Evolutionary conservation across 2,797 vertebrate genomes (phyloP), one percentile per base, ranked within the genome.

Genomic region (Notolabrus celidotus): DNA sequence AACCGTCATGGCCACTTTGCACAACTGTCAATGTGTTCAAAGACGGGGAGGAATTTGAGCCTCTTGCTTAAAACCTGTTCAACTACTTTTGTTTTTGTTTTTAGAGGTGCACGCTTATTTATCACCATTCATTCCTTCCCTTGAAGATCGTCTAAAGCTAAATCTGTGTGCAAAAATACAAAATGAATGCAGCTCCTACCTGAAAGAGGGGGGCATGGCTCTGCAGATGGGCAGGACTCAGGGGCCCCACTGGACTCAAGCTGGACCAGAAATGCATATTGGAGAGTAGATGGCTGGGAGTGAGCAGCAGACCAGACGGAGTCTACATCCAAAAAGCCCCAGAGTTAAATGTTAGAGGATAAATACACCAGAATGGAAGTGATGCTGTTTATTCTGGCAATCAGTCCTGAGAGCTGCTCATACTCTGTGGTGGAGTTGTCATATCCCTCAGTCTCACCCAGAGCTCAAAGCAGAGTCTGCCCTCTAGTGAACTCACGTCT

Each of bases 221-320:
- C 86, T 98, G 97, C 85, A 97, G 95, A 74, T 96, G 95, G 85
- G 96, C 96, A 34, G 97, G 97, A 89, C 97, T 98, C 82, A 98
- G 90, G 23, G 97, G 96, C 92, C 97, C 97, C 42, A 97, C 96
- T 0, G 97, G 97, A 77, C 97, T 99, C 68, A 99, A 93, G 73
- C 94, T 96, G 91, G 97, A 97, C 97, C 97, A 98, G 92, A 99
- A 97, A 41, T 97, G 97, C 83, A 99, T 96, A 88, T 95, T 97
- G 79, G 97, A 97, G 31, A 99, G 94, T 74, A 99, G 93, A 0
- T 97, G 96, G 79, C 96, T 98, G 19, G 96, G 96, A 71, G 97
- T 94, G 93, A 99, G 93, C 90, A 99, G 92, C 91, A 99, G 92
- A 92, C 97, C 97, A 66, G 79, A 96, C 19, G 97, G 96, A 85